Evolutionary conservation across 1,140 invertebrate species (phyloP), one percentile per base, ranked within the genome.

Genomic region (Lordiphosa stackelbergi): DNA sequence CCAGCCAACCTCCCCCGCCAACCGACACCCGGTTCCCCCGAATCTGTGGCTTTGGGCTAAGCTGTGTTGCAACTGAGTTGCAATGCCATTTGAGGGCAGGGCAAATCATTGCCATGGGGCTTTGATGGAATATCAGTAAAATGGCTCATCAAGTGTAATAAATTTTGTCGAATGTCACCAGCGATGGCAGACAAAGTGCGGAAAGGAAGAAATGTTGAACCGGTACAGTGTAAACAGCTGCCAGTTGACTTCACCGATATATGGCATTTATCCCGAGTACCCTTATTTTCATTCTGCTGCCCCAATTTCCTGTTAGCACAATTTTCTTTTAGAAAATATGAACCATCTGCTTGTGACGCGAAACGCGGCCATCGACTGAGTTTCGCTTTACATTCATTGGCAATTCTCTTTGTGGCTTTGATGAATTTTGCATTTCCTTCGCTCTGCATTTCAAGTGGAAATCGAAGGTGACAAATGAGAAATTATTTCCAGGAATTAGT

Each of bases 401-500:
- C 7, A 31, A 8, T 31, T 28, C 24, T 28, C 24, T 28, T 28
- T 28, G 24, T 28, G 24, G 24, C 24, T 28, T 28, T 28, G 24
- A 28, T 28, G 24, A 6, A 28, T 28, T 28, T 28, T 28, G 24
- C 22, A 22, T 22, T 22, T 10, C 19, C 11, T 22, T 43, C n/a
- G 42, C 2, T 10, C 2, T 10, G 24, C 11, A 45, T 28, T 11
- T 28, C 2, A 46, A 34, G 13, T 12, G n/a, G 11, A 13, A 46
- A 46, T 12, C 13, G 28, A 40, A 52, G 49, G 19, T 52, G 49
- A 52, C 49, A 52, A 52, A 52, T 52, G 49, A 40, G 19, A 52
- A 52, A 40, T 52, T 22, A 52, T 41, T 41, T 51, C 22, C 48
- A 51, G 36, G 36, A 51, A 51, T 51, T 52, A 52, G 37, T 52